Evolutionary conservation across 2,888 invertebrate species (phyloP).

Genomic region (Marasmarcha lunaedactyla): DNA sequence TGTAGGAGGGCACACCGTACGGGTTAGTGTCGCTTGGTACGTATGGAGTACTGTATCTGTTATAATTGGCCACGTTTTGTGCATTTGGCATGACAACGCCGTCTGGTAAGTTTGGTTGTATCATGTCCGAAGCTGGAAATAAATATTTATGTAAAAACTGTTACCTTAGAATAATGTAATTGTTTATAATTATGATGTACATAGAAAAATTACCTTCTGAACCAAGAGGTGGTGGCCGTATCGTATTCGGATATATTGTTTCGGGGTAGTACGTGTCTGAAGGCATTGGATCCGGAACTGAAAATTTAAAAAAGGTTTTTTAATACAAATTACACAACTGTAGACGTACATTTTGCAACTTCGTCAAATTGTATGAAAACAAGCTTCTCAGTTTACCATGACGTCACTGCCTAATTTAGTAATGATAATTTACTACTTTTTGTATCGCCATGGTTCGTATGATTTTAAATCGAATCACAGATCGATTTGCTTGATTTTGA

Average conservation of each 20-base stretch:
- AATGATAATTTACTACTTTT: no score
- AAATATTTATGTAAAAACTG: constrained; percentile 10
- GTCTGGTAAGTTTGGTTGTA: constrained; percentile 46
- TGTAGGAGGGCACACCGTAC: constrained; percentile 29
- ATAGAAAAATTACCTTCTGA: constrained; percentile 78
- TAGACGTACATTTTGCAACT: no score
- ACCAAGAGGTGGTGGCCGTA: constrained; percentile 79
- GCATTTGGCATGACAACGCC: constrained; percentile 39
- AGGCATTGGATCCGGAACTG: constrained; percentile 26
- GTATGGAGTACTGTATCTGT: constrained; percentile 33
- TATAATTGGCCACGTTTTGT: constrained; percentile 32
- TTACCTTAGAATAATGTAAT: no score
- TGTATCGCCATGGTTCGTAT: no score
- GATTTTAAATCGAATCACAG: no score
- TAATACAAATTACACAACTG: no score
- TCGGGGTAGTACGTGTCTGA: constrained; percentile 50
- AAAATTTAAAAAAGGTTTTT: no score
- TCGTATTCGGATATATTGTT: constrained; percentile 69
- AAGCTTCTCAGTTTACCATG: no score
- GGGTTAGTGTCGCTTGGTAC: constrained; percentile 28
- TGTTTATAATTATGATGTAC: no score
- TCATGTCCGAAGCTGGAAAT: constrained; percentile 46
- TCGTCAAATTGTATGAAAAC: no score
- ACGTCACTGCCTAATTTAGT: no score
- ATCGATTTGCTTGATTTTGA: no score